phyloP scores from a whole-genome alignment of 64 coral and sea anemone genomes.

The Anthopleura sola region DNA sequence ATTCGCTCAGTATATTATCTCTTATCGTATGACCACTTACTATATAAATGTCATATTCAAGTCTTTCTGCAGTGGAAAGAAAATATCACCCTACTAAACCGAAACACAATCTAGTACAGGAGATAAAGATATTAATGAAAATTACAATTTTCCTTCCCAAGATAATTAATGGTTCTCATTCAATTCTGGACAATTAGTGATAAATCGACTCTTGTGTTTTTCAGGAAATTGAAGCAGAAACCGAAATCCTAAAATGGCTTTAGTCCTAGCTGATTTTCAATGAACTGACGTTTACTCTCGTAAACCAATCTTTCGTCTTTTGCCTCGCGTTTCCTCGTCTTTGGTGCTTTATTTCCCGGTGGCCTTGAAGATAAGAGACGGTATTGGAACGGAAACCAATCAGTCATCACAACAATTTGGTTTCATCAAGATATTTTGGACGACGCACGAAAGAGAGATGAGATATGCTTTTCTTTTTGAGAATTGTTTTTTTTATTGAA shows the following conservation, averaged over 20 bases:
- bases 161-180: background rate
- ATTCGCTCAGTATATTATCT: too few species aligned
- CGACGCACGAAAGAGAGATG: background rate
- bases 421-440: background rate
- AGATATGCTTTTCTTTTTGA: background rate
- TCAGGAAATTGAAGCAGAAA: background rate
- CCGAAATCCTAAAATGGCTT: conserved; percentile 3
- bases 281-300: background rate
- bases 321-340: background rate
- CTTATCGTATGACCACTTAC: too few species aligned
- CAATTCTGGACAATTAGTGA: background rate
- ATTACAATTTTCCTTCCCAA: background rate
- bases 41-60: too few species aligned
- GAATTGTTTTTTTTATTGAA: background rate
- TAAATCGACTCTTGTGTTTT: background rate
- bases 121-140: conserved; percentile 2
- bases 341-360: background rate
- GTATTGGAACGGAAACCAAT: conserved; percentile 4
- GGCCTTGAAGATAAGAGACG: background rate
- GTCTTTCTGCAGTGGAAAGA: background rate
- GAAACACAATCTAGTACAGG: background rate
- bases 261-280: background rate
- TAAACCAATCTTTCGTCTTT: background rate
- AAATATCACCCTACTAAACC: background rate
- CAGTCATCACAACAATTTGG: background rate